phyloP scores from a whole-genome alignment of 1,140 invertebrate species.

The Platyscapa corneri region DNA sequence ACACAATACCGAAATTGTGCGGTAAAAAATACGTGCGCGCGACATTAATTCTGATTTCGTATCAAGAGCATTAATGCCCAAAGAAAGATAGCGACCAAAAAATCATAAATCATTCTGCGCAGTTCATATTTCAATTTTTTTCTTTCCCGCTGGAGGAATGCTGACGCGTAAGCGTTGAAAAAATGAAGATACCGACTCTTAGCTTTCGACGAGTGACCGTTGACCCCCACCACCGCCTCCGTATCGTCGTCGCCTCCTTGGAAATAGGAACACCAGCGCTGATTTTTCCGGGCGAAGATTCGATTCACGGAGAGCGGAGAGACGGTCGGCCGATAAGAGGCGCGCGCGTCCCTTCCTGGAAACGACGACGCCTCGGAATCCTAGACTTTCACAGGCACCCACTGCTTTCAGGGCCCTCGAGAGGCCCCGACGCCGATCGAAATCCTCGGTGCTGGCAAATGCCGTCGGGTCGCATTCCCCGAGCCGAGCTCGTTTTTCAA shows the following conservation, averaged over 20 bases:
- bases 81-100: background rate
- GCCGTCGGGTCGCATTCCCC: conserved; percentile 42
- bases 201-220: background rate
- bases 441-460: background rate
- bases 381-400: background rate
- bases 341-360: background rate
- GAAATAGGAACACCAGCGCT: too few relatives aligned
- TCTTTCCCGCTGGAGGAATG: background rate
- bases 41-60: background rate
- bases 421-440: background rate
- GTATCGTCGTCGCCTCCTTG: too few relatives aligned
- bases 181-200: background rate
- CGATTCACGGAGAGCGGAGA: too few relatives aligned
- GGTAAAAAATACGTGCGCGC: too few relatives aligned
- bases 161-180: background rate
- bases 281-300: too few relatives aligned
- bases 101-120: background rate
- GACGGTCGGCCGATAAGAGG: too few relatives aligned
- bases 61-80: background rate
- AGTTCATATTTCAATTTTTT: background rate
- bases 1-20: too few relatives aligned
- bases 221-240: too few relatives aligned
- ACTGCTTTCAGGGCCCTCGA: background rate
- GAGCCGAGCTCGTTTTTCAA: conserved; percentile 32
- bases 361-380: background rate